These are phyloP conservation scores for Himalopsyche phryganea DNA, from an alignment of 1,140 invertebrate species.

Conservation along the genomic window DNA sequence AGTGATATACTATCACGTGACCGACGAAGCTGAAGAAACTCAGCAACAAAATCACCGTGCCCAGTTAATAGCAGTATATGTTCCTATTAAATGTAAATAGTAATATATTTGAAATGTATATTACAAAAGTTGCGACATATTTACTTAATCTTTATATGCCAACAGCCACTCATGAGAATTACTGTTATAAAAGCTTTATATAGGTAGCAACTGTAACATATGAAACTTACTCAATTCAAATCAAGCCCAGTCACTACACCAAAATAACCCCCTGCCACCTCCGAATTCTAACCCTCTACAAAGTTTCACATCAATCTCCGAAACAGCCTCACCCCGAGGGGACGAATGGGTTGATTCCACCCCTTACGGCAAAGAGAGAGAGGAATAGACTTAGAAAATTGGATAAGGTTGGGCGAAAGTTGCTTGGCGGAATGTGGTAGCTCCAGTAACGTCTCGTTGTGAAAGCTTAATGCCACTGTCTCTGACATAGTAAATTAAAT, in stretches of 20 bases:
- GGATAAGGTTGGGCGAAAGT: constrained; percentile 28
- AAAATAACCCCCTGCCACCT: constrained; percentile 10
- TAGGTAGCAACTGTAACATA: constrained; percentile 26
- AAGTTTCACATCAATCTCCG: constrained; percentile 34
- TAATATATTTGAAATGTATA: too few relatives aligned
- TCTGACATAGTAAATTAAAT: too few relatives aligned
- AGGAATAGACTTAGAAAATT: constrained; percentile 34
- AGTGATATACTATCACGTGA: too few relatives aligned
- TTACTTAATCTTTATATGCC: too few relatives aligned
- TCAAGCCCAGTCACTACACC: constrained; percentile 27
- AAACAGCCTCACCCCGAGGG: constrained; percentile 16
- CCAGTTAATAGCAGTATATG: too few relatives aligned
- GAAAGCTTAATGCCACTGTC: too few relatives aligned
- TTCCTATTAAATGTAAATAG: too few relatives aligned
- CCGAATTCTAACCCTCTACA: constrained; percentile 8
- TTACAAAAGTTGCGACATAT: too few relatives aligned
- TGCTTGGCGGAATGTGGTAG: constrained; percentile 27
- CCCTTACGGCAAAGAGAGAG: background rate
- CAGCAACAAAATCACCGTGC: too few relatives aligned
- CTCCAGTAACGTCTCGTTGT: background rate
- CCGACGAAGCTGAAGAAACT: too few relatives aligned
- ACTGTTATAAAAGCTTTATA: too few relatives aligned
- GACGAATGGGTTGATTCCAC: background rate
- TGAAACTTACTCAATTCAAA: constrained; percentile 35
- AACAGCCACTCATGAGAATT: too few relatives aligned